Evolutionary conservation across 2,113 vertebrate species (phyloP).

Genomic region (Empidonax traillii): DNA sequence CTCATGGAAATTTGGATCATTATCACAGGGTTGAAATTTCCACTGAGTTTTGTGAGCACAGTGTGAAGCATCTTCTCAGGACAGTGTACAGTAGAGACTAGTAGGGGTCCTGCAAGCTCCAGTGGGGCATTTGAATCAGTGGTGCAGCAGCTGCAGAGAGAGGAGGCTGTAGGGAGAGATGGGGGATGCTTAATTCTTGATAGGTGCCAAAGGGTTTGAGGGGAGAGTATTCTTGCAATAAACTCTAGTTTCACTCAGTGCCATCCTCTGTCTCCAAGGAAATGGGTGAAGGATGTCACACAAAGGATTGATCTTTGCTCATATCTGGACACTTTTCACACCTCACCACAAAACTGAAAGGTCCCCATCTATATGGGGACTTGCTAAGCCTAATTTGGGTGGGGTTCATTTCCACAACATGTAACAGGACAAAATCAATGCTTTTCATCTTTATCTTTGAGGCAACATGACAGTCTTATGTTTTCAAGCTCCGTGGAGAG

Average conservation of each 20-base stretch:
- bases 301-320: not conserved
- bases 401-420: not conserved
- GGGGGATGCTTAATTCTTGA: not conserved
- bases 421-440: not conserved
- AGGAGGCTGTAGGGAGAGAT: not conserved
- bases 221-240: not conserved
- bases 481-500: not conserved
- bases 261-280: not conserved
- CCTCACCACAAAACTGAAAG: not conserved
- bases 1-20: slow-evolving; percentile 61
- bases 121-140: slow-evolving; percentile 15
- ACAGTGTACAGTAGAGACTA: not conserved
- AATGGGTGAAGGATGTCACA: not conserved
- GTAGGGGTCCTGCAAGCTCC: slow-evolving; percentile 29
- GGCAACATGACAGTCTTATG: not conserved
- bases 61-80: slow-evolving; percentile 27
- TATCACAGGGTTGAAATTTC: slow-evolving; percentile 49
- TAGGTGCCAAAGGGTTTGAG: not conserved
- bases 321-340: not conserved
- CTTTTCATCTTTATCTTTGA: not conserved
- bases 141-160: not conserved
- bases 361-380: not conserved
- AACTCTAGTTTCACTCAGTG: not conserved
- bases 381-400: not conserved
- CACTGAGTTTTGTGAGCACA: slow-evolving; percentile 17